Percentiles rank a stretch among this genome's conserved stretches.
Conservation (phyloP, 2,797 vertebrate species). For the Neopelma chrysocephalum region DNA sequence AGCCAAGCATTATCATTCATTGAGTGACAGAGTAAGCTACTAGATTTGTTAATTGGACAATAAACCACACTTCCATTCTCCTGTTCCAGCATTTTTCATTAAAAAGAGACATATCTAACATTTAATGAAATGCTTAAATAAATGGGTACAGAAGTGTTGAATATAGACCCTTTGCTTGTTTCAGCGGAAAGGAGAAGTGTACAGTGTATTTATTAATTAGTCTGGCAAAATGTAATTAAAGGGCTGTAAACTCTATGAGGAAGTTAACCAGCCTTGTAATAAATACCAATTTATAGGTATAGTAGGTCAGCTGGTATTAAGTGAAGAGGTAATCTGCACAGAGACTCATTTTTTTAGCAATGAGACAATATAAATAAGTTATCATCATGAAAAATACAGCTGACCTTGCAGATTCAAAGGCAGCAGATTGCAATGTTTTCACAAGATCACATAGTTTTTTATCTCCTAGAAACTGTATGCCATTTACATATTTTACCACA, state of each 20-base stretch:
- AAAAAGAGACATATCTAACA: slow-evolving; percentile 23
- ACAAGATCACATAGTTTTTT: slow-evolving; percentile 34
- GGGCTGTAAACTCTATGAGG: not conserved
- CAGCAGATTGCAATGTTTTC: slow-evolving; percentile 50
- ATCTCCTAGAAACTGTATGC: slow-evolving; percentile 45
- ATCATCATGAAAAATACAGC: slow-evolving; percentile 26
- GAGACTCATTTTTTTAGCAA: not conserved
- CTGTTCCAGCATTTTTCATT: slow-evolving; percentile 48
- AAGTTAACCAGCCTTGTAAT: slow-evolving; percentile 50
- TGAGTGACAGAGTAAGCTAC: slow-evolving; percentile 51
- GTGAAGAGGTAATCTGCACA: not conserved
- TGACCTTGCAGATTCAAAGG: slow-evolving; percentile 50
- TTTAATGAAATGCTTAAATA: slow-evolving; percentile 40
- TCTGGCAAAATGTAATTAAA: slow-evolving; percentile 52
- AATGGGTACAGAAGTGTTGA: not conserved
- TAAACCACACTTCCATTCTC: slow-evolving; percentile 62
- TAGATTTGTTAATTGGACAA: slow-evolving; percentile 68
- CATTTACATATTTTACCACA: slow-evolving; percentile 38
- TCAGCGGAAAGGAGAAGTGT: not conserved
- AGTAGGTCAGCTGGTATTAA: slow-evolving; percentile 18
- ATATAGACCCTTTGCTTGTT: not conserved
- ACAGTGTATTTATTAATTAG: slow-evolving; percentile 42
- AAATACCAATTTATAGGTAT: slow-evolving; percentile 15
- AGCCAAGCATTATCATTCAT: slow-evolving; percentile 64
- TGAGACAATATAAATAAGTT: slow-evolving; percentile 18